Conservation (phyloP, 2,113 vertebrate genomes). For the Pangasianodon hypophthalmus region DNA sequence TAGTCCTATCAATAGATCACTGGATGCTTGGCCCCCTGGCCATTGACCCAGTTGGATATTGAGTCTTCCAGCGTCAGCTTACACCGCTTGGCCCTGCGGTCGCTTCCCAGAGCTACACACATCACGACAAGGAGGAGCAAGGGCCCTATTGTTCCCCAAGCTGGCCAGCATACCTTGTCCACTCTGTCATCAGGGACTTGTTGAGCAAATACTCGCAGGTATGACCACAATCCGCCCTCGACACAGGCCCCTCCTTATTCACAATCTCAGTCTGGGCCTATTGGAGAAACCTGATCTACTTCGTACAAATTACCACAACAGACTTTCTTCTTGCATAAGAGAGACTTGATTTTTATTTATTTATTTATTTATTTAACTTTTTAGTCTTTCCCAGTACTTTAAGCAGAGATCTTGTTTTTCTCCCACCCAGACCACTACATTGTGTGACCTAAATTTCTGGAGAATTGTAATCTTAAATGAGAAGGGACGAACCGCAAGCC, state of each 20-base stretch:
- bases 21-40: conserved; percentile 30
- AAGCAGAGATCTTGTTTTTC: neutral
- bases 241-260: conserved; percentile 13
- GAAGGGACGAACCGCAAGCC: conserved; percentile 50
- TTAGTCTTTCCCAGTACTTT: neutral
- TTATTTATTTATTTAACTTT: neutral
- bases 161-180: conserved; percentile 49
- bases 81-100: conserved; percentile 35
- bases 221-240: conserved; percentile 49
- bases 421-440: conserved; percentile 17
- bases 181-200: conserved; percentile 61
- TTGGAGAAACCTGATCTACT: conserved; percentile 28
- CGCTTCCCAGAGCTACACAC: conserved; percentile 50
- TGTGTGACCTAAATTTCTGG: conserved; percentile 53
- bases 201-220: conserved; percentile 58
- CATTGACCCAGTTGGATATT: conserved; percentile 53
- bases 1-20: conserved; percentile 25
- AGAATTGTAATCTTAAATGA: conserved; percentile 53
- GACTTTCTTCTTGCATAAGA: conserved; percentile 17
- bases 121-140: conserved; percentile 52
- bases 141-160: conserved; percentile 56
- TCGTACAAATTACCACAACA: conserved; percentile 23
- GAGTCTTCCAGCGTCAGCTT: conserved; percentile 46
- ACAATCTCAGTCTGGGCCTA: conserved; percentile 32
- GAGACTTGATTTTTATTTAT: neutral